A percentile compares a stretch with the other conserved stretches of the same genome.
Evolutionary conservation across 2,888 invertebrate genomes (phyloP).

Genomic region (Gymnosoma rotundatum): DNA sequence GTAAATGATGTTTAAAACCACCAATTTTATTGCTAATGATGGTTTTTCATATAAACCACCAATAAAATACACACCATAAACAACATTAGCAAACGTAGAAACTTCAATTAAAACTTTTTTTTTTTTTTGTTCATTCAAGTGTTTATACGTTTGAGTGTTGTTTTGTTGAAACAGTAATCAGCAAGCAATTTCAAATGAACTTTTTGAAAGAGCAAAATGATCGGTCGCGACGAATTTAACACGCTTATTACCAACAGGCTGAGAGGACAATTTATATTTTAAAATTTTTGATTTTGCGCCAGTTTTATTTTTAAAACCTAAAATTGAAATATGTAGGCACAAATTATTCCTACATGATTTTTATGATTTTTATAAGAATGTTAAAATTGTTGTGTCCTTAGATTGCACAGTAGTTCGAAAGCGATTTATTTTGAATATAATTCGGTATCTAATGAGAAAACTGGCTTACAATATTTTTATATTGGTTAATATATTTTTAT

Average conservation of each 20-base stretch:
- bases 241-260: neutral
- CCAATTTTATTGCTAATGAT: conserved; percentile 65
- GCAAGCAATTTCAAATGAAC: conserved; percentile 75
- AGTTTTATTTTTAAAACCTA: too few species aligned
- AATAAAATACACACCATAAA: conserved; percentile 21
- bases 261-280: too few species aligned
- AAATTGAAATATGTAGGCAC: too few species aligned
- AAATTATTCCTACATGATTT: too few species aligned
- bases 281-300: too few species aligned
- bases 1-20: conserved; percentile 64
- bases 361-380: too few species aligned
- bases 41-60: conserved; percentile 37
- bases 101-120: conserved; percentile 34
- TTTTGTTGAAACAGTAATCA: conserved; percentile 74
- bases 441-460: too few species aligned
- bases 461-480: too few species aligned
- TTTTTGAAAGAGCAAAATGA: neutral
- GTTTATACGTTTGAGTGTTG: conserved; percentile 7
- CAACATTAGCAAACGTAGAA: conserved; percentile 10
- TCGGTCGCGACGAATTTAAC: neutral
- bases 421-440: too few species aligned
- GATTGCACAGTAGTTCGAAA: too few species aligned
- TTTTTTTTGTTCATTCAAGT: neutral
- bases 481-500: too few species aligned
- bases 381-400: too few species aligned